Base-by-base conservation (phyloP, 1,140 invertebrate genomes). In the Gryllus bimaculatus region DNA sequence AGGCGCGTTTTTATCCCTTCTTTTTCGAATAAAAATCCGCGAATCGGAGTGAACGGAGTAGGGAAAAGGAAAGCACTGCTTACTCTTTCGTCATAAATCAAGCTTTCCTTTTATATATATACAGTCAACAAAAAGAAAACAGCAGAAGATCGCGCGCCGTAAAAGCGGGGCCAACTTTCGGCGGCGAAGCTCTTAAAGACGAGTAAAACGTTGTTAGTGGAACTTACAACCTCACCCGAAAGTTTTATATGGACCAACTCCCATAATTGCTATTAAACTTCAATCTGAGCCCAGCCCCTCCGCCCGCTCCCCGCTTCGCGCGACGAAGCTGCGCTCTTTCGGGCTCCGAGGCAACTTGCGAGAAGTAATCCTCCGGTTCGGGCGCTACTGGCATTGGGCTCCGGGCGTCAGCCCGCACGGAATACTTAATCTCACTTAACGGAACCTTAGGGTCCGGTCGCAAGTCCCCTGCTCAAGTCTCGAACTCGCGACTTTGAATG, bases 191-290 rank as follows among this genome's bases (percentile, higher is more conserved):
- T 66, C 54, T 66, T 66, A 66, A 66, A 66, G 54, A 66, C 54
- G 54, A 66, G 54, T 66, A 66, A 66, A 66, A 66, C 54, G 54
- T 66, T 66, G 54, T 66, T 66, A 66, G 54, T 66, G 1, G 54
- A 66, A 66, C 54, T 66, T 66, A 66, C 54, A 66, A 66, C 54
- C 54, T 66, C 54, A 66, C 54, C 54, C 54, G 18, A 66, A 66
- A 66, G 54, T 66, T 66, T 66, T 66, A 66, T 66, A 18, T 66
- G 54, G 54, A 66, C 54, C 54, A 66, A 66, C 54, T 66, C 54
- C 54, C 54, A 66, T 66, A 66, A 66, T 66, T 66, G 54, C 54
- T 66, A 66, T 66, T 66, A 66, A 66, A 66, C 54, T 66, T 66
- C 54, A 66, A 66, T 66, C 54, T 66, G 54, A 66, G 54, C 10